Conservation (phyloP, 1,140 invertebrate species). For the Hetaerina americana region DNA sequence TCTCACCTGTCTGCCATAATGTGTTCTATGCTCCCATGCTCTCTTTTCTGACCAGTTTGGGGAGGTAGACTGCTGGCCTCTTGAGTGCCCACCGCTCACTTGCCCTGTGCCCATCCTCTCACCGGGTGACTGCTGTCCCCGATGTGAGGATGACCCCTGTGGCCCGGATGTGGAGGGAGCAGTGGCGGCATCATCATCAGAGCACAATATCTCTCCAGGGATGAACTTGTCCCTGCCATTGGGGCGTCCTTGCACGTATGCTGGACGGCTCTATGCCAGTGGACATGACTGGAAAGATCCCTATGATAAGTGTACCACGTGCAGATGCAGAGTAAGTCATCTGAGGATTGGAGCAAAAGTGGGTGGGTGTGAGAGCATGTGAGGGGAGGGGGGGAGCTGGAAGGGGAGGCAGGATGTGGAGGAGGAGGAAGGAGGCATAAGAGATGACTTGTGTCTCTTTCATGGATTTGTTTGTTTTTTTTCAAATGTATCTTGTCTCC, state of each 20-base stretch:
- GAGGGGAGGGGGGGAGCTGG: not conserved
- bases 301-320: slow-evolving; percentile 54
- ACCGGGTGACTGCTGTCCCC: slow-evolving; percentile 54
- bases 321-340: slow-evolving; percentile 60
- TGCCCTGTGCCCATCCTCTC: slow-evolving; percentile 51
- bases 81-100: slow-evolving; percentile 61
- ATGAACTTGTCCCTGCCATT: slow-evolving; percentile 20
- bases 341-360: not conserved
- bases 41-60: not conserved
- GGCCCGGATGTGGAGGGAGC: slow-evolving; percentile 1
- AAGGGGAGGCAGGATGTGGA: not conserved
- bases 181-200: slow-evolving; percentile 10
- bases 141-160: slow-evolving; percentile 48
- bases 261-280: slow-evolving; percentile 42
- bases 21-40: too few relatives aligned
- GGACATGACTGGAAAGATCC: slow-evolving; percentile 44
- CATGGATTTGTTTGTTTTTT: not conserved
- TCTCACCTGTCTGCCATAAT: too few relatives aligned
- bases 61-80: slow-evolving; percentile 68
- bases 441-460: not conserved
- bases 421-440: not conserved
- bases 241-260: slow-evolving; percentile 41
- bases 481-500: not conserved
- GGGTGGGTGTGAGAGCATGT: not conserved
- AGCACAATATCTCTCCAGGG: not conserved